Base-by-base conservation (phyloP, 2,888 invertebrate genomes). In the Dasypolia templi region DNA sequence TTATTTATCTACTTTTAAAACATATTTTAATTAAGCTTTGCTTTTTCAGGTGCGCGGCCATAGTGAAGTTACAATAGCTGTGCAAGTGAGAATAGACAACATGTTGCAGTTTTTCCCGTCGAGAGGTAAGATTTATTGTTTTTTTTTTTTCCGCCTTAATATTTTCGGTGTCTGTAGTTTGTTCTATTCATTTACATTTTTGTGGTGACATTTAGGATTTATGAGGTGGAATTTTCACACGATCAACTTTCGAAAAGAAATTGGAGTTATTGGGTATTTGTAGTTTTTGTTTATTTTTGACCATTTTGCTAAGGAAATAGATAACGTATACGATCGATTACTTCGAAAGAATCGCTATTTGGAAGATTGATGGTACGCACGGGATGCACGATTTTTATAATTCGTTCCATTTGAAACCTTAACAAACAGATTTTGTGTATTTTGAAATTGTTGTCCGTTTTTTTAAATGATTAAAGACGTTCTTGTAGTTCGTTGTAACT, bases 31-130 rank as follows among this genome's bases (percentile, higher is more conserved):
- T 58, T 80, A 66, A 81, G 67, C 53, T 49, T 78, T 81, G 83
- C 78, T 79, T 83, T 77, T 75, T 55, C 90, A 94, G 94, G 94
- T 94, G 94, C 94, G 93, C 90, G 87, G 92, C 91, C 91, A 80
- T 66, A 77, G 81, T 82, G 83, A 77, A 85, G 75, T 78, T 77
- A 92, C 86, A 86, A 92, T 93, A 89, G 90, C 88, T 75, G 87
- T 82, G 70, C 83, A 87, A 87, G 91, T 91, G 91, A 86, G 87
- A 89, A 88, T 82, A 80, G 75, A 73, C 86, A 88, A 84, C 80
- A 90, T 89, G 91, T 68, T 83, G 66, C 74, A 82, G 75, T 71
- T 86, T 86, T 92, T 91, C 89, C 82, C 64, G 65, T 78, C 89
- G 88, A 80, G 75, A 91, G 93, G 93, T 93, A 90, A 91, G 92